Evolutionary conservation across 2,888 invertebrate species (phyloP).

Genomic region (Ditylenchus weischeri): DNA sequence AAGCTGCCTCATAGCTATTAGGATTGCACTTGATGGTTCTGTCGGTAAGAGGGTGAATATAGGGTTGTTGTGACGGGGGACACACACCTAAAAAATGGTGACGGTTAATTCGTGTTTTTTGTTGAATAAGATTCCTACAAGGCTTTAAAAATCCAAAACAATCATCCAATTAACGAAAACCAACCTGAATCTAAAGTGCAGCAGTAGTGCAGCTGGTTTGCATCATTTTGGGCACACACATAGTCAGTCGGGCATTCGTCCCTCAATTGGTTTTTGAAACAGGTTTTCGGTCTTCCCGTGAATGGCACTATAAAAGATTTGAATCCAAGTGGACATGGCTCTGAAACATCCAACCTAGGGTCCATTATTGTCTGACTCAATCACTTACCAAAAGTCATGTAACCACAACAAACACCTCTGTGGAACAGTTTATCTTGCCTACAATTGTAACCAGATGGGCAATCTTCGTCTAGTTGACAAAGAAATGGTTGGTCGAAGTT

Average conservation of each 20-base stretch:
- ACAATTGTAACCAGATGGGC: conserved; percentile 30
- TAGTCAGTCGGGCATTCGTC: conserved; percentile 36
- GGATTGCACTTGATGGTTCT: conserved; percentile 28
- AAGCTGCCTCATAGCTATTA: conserved; percentile 24
- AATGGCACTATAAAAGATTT: conserved; percentile 28
- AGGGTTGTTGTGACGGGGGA: conserved; percentile 30
- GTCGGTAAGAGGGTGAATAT: conserved; percentile 34
- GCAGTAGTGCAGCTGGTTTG: conserved; percentile 24
- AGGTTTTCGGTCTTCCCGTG: conserved; percentile 27
- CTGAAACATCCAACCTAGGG: conserved; percentile 12
- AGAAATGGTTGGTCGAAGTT: conserved; percentile 26
- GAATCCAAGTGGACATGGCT: conserved; percentile 31
- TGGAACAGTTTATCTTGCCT: conserved; percentile 29
- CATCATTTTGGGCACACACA: conserved; percentile 26
- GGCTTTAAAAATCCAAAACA: too few relatives aligned
- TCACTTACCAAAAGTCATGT: conserved; percentile 24
- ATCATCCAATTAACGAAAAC: too few relatives aligned
- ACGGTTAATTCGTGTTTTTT: not conserved
- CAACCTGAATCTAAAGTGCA: conserved; percentile 30
- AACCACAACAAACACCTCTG: conserved; percentile 36
- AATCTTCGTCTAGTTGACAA: conserved; percentile 24
- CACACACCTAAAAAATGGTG: conserved; percentile 29
- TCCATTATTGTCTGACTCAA: not conserved
- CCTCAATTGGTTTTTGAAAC: conserved; percentile 17
- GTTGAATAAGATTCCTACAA: too few relatives aligned